Evolutionary conservation across 2,888 invertebrate species (phyloP).

Genomic region (Clusia tigrina): DNA sequence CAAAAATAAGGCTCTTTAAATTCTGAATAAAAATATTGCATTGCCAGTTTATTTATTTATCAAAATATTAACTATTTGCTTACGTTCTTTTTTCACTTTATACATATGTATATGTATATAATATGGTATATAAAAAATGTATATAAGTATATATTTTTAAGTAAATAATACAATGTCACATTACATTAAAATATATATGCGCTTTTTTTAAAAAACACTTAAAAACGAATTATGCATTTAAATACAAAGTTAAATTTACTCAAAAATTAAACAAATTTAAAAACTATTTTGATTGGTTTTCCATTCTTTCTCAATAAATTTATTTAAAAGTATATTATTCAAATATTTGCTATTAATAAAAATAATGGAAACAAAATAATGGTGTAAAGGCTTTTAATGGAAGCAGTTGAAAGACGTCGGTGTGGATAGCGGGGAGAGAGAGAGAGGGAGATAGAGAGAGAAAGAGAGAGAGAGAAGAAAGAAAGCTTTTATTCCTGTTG

Average conservation of each 20-base stretch:
- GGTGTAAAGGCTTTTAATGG: neutral
- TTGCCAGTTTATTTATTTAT: slow-evolving; percentile 23
- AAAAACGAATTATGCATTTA: slow-evolving; percentile 44
- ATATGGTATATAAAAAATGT: slow-evolving; percentile 1
- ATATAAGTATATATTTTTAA: neutral
- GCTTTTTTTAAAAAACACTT: slow-evolving; percentile 25
- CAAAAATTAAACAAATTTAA: slow-evolving; percentile 5
- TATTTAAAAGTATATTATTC: slow-evolving; percentile 36
- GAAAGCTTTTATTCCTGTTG: slow-evolving; percentile 52
- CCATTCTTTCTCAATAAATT: slow-evolving; percentile 38
- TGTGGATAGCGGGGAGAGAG: neutral
- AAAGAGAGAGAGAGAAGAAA: neutral
- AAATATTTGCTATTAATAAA: slow-evolving; percentile 43
- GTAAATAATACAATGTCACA: slow-evolving; percentile 5
- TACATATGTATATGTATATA: neutral
- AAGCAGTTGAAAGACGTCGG: neutral
- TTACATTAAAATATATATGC: neutral
- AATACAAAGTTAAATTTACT: slow-evolving; percentile 44
- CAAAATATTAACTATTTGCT: neutral
- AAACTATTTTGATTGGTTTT: slow-evolving; percentile 28
- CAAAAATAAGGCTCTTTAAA: neutral
- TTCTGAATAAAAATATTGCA: slow-evolving; percentile 28
- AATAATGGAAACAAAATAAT: neutral
- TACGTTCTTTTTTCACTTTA: neutral
- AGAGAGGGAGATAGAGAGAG: neutral